Evolutionary conservation across 1,140 invertebrate species (phyloP).

Genomic region (Stenopsyche tienmushanensis): DNA sequence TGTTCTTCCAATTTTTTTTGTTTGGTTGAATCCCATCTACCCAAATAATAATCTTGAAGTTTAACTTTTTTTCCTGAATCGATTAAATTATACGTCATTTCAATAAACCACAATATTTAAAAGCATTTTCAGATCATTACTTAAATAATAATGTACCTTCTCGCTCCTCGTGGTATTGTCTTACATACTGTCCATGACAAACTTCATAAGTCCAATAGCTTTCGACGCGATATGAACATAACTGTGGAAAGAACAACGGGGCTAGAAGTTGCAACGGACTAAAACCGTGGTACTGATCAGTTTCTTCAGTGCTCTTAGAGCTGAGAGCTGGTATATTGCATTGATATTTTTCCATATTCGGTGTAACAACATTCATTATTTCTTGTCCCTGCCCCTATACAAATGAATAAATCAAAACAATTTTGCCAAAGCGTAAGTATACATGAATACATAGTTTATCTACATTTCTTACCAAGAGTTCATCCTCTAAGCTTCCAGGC

Average conservation of each 20-base stretch:
- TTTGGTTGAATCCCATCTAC: conserved; percentile 68
- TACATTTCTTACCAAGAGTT: conserved; percentile 51
- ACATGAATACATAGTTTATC: no score
- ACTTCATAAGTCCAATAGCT: conserved; percentile 97
- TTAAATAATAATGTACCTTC: conserved; percentile 60
- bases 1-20: conserved; percentile 59
- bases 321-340: conserved; percentile 73
- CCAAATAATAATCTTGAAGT: conserved; percentile 80
- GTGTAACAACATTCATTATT: conserved; percentile 60
- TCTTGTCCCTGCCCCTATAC: conserved; percentile 55
- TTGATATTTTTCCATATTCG: conserved; percentile 69
- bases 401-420: conserved; percentile 2
- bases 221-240: conserved; percentile 87
- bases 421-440: no score
- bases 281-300: conserved; percentile 66
- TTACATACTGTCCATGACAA: conserved; percentile 87
- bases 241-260: conserved; percentile 70
- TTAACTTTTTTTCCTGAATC: conserved; percentile 69
- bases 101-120: not conserved
- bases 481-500: conserved; percentile 61
- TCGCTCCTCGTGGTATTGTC: conserved; percentile 94
- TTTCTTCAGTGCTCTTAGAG: conserved; percentile 58
- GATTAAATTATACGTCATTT: not conserved
- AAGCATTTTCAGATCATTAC: not conserved
- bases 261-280: conserved; percentile 75